Conservation (phyloP, 2,888 invertebrate genomes). For the Drosophila fungiperda region DNA sequence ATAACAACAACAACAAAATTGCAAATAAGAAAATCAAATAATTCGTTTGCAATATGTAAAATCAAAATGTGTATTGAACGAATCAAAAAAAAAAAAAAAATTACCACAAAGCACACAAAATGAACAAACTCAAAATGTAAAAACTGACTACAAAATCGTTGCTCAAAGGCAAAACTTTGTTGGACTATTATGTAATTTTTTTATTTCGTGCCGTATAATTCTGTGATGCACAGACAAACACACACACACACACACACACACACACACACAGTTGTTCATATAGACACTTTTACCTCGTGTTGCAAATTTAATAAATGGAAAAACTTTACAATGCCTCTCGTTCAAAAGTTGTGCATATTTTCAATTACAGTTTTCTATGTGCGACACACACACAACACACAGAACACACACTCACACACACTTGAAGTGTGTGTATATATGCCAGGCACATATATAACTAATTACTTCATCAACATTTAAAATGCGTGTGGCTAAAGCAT, state of each 20-base stretch:
- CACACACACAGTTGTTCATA: constrained; percentile 6
- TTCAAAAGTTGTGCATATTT: constrained; percentile 68
- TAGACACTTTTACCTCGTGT: constrained; percentile 22
- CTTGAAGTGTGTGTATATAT: constrained; percentile 3
- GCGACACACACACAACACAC: constrained; percentile 15
- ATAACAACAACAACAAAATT: not conserved
- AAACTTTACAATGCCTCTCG: constrained; percentile 66
- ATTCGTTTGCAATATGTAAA: not conserved
- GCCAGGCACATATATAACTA: constrained; percentile 61
- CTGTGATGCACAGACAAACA: constrained; percentile 13
- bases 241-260: constrained; percentile 14
- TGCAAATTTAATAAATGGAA: constrained; percentile 74
- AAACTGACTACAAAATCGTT: constrained; percentile 44
- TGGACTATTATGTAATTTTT: constrained; percentile 26
- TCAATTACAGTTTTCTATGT: constrained; percentile 70
- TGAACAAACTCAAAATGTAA: not conserved
- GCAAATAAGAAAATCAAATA: not conserved
- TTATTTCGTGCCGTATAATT: constrained; percentile 52
- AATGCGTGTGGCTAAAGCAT: constrained; percentile 40
- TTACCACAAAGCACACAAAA: not conserved
- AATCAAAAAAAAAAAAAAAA: not conserved
- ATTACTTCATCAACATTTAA: constrained; percentile 77
- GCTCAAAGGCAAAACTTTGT: constrained; percentile 29
- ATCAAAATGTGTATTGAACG: constrained; percentile 8
- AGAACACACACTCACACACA: constrained; percentile 1